Percentiles rank a stretch among this genome's conserved stretches.
phyloP scores from a whole-genome alignment of 2,797 vertebrate species.

The Arctocebus calabarensis region DNA sequence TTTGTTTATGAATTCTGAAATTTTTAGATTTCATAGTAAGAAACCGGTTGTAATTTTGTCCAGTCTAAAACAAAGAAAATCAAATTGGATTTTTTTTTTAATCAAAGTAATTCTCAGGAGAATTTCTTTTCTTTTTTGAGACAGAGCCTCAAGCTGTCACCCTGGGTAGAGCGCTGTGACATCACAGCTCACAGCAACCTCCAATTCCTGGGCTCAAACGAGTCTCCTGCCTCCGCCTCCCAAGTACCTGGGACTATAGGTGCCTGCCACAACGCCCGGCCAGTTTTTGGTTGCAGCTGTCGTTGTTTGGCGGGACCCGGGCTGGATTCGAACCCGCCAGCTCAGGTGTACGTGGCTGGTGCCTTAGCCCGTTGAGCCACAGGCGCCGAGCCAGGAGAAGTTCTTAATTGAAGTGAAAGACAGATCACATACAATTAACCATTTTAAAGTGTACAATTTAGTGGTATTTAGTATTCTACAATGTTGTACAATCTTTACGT shows the following conservation, averaged over 20 bases:
- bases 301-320: too few relatives aligned
- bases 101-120: conserved; percentile 39
- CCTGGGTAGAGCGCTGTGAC: too few relatives aligned
- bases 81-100: conserved; percentile 24
- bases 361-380: too few relatives aligned
- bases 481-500: not conserved
- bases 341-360: too few relatives aligned
- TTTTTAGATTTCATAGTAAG: conserved; percentile 20
- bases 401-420: not conserved
- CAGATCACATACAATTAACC: not conserved
- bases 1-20: conserved; percentile 44
- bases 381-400: not conserved
- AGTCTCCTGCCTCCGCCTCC: too few relatives aligned
- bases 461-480: not conserved
- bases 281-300: too few relatives aligned
- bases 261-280: too few relatives aligned
- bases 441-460: not conserved
- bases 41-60: conserved; percentile 17
- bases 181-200: too few relatives aligned
- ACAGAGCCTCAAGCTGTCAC: too few relatives aligned
- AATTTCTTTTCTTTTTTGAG: not conserved
- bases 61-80: conserved; percentile 32
- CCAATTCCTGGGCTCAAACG: too few relatives aligned
- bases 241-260: too few relatives aligned
- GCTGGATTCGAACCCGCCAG: too few relatives aligned